Evolutionary conservation across 2,797 vertebrate species (phyloP).

Genomic region (Onychomys torridus): DNA sequence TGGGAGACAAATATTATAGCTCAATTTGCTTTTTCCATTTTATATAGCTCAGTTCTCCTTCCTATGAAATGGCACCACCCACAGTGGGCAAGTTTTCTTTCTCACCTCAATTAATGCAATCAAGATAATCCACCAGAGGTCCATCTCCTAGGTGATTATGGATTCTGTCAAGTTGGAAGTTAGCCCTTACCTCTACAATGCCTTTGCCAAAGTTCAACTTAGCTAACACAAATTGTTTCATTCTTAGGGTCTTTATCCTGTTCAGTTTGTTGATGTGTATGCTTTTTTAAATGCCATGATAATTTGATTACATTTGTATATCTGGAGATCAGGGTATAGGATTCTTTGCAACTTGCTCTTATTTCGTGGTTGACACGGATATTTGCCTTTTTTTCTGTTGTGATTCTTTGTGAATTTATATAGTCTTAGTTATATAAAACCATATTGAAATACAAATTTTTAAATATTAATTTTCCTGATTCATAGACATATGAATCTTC

Average conservation of each 20-base stretch:
- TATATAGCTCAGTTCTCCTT: background rate
- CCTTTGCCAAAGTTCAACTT: background rate
- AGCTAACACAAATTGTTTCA: background rate
- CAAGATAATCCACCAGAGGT: background rate
- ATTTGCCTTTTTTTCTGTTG: background rate
- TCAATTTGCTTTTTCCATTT: background rate
- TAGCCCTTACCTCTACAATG: background rate
- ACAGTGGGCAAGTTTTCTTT: background rate
- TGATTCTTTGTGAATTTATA: background rate
- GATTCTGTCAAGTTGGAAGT: background rate
- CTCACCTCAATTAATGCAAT: background rate
- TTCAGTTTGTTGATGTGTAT: background rate
- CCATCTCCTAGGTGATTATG: background rate
- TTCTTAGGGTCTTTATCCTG: background rate
- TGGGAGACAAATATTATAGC: no score
- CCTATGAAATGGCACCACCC: background rate
- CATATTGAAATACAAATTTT: background rate
- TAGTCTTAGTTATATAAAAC: background rate
- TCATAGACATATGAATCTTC: background rate
- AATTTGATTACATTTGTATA: background rate
- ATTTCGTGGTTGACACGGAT: background rate
- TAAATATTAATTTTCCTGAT: background rate
- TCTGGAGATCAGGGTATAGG: background rate
- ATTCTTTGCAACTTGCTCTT: background rate
- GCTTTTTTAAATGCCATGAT: background rate